Conservation (phyloP, 2,113 vertebrate genomes). For the Lucifuga dentata region DNA sequence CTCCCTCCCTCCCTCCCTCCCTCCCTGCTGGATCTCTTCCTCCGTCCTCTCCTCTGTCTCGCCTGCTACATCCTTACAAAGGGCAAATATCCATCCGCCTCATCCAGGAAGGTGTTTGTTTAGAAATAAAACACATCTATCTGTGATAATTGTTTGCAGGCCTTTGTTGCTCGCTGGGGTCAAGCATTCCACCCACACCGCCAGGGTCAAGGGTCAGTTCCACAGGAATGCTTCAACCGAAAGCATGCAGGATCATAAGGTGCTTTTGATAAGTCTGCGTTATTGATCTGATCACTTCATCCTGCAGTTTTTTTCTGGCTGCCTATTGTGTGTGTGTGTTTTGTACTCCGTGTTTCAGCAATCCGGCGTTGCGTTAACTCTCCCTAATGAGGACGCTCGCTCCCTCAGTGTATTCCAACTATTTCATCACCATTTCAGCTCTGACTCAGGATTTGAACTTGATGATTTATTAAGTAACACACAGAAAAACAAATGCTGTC, state of each 20-base stretch:
- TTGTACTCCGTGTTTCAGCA: neutral
- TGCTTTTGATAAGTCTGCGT: conserved; percentile 6
- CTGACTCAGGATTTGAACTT: neutral
- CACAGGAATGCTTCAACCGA: conserved; percentile 10
- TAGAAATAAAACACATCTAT: conserved; percentile 31
- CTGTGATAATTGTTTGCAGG: conserved; percentile 27
- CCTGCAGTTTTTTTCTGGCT: neutral
- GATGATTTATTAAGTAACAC: no score
- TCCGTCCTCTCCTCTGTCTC: conserved; percentile 7
- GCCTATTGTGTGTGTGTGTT: no score
- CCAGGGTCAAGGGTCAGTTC: neutral
- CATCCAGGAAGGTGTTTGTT: conserved; percentile 23
- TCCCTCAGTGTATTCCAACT: conserved; percentile 1
- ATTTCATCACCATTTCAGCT: conserved; percentile 21
- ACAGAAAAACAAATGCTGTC: no score
- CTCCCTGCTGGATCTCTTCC: conserved; percentile 7
- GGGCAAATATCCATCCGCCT: no score
- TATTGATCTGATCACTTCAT: neutral
- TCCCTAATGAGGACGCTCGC: no score
- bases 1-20: neutral
- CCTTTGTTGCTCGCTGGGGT: conserved; percentile 26
- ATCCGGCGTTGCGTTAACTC: neutral
- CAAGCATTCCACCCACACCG: neutral
- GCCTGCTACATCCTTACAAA: conserved; percentile 13
- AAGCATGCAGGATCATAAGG: conserved; percentile 11